Evolutionary conservation across 2,888 invertebrate species (phyloP).

Genomic region (Pollenia griseotomentosa): DNA sequence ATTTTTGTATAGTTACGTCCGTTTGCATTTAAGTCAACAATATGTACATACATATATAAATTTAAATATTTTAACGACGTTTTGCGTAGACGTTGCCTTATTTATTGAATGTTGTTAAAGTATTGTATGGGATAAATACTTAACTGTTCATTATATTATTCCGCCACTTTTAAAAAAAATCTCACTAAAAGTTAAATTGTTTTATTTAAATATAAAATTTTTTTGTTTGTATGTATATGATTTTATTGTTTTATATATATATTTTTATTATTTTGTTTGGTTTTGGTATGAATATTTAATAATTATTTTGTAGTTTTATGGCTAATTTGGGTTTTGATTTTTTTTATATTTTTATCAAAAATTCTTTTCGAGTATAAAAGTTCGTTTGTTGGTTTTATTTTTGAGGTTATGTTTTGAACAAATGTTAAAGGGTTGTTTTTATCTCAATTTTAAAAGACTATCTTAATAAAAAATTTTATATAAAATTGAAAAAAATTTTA

Average conservation of each 20-base stretch:
- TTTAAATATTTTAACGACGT: too few species aligned
- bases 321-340: slow-evolving; percentile 41
- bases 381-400: slow-evolving; percentile 30
- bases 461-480: too few species aligned
- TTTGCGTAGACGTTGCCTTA: too few species aligned
- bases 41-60: too few species aligned
- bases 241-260: slow-evolving; percentile 25
- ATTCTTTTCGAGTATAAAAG: slow-evolving; percentile 43
- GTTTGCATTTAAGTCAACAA: too few species aligned
- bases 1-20: too few species aligned
- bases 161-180: neutral
- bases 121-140: too few species aligned
- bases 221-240: slow-evolving; percentile 24
- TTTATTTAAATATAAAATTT: neutral
- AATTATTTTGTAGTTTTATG: slow-evolving; percentile 46
- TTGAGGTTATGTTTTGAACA: slow-evolving; percentile 68
- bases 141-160: neutral
- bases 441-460: too few species aligned
- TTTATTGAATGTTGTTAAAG: too few species aligned
- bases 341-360: slow-evolving; percentile 21
- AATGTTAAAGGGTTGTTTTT: slow-evolving; percentile 19
- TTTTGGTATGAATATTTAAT: slow-evolving; percentile 64
- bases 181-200: neutral
- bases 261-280: neutral
- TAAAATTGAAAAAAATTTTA: neutral